Conservation (phyloP, 2,113 vertebrate genomes). For the Tamias sibiricus region DNA sequence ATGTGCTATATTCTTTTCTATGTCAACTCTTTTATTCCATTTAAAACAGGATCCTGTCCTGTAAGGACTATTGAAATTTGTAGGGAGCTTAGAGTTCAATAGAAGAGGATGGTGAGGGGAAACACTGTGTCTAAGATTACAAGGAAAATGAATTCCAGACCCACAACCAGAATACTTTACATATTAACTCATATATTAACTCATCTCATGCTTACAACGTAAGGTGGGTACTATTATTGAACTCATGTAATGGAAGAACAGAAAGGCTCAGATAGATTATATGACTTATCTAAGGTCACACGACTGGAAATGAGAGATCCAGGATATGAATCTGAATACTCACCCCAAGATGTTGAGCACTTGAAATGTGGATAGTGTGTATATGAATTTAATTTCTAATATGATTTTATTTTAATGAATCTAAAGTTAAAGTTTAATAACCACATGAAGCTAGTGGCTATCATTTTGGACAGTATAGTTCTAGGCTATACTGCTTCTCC, state of each 20-base stretch:
- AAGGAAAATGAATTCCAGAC: conserved; percentile 28
- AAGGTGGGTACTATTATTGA: neutral
- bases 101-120: neutral
- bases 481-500: neutral
- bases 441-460: conserved; percentile 12
- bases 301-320: neutral
- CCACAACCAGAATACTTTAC: neutral
- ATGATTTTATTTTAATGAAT: conserved; percentile 26
- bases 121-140: neutral
- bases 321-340: conserved; percentile 22
- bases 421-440: conserved; percentile 42
- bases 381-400: conserved; percentile 6
- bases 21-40: neutral
- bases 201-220: conserved; percentile 45
- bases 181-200: conserved; percentile 19
- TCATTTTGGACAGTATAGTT: neutral
- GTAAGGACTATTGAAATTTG: neutral
- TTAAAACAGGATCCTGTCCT: neutral
- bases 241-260: conserved; percentile 21
- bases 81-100: neutral
- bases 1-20: neutral
- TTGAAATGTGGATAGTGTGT: conserved; percentile 24
- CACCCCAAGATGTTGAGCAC: neutral
- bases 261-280: neutral
- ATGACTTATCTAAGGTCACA: conserved; percentile 9